Percentiles rank a stretch among this genome's conserved stretches.
These are phyloP conservation scores for Junco hyemalis DNA, from an alignment of 2,113 vertebrate genomes.

Conservation along the genomic window DNA sequence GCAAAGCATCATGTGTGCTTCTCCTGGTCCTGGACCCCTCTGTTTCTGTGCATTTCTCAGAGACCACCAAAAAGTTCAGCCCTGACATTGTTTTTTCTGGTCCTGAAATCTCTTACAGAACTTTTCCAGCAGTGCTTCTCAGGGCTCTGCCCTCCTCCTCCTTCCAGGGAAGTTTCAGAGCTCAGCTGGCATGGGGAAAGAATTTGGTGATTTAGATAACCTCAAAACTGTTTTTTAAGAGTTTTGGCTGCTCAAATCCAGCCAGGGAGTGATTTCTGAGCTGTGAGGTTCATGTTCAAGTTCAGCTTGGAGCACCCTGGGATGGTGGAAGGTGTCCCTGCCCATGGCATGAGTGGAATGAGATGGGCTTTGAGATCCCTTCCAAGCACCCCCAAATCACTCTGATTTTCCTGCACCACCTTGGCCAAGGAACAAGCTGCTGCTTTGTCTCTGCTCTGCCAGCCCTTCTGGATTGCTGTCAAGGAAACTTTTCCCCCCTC, in stretches of 20 bases:
- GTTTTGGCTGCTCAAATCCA: neutral
- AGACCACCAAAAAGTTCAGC: neutral
- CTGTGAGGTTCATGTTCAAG: neutral
- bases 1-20: neutral
- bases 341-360: neutral
- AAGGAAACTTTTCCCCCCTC: neutral
- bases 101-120: neutral
- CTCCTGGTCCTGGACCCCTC: neutral
- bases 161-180: neutral
- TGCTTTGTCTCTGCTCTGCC: neutral
- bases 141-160: neutral
- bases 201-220: neutral
- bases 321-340: neutral
- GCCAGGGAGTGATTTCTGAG: neutral
- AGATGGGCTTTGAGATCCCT: neutral
- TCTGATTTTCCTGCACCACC: neutral
- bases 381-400: neutral
- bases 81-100: neutral
- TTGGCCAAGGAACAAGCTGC: neutral
- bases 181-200: neutral
- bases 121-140: neutral
- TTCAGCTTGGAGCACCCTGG: neutral
- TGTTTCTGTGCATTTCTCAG: neutral
- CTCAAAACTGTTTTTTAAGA: neutral
- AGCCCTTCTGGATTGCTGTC: neutral